Conservation (phyloP, 2,113 vertebrate genomes). For the Sterna hirundo region DNA sequence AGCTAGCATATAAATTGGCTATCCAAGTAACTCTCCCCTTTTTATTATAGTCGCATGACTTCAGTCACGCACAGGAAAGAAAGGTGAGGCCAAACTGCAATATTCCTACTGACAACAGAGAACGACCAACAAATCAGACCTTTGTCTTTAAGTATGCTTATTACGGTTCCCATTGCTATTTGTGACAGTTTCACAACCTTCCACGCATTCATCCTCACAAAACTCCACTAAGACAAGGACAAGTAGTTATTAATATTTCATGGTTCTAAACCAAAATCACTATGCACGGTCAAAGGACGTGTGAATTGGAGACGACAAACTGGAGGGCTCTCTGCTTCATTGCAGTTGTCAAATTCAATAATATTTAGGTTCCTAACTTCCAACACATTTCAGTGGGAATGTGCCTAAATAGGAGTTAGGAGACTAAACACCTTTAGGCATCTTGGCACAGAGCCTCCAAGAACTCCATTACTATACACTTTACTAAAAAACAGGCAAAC, state of each 20-base stretch:
- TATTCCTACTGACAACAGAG: fast-evolving
- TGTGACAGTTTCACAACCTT: neutral
- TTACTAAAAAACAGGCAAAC: neutral
- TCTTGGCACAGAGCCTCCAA: neutral
- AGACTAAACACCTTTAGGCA: conserved; percentile 8
- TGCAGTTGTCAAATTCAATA: neutral
- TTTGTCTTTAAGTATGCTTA: neutral
- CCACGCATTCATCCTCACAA: neutral
- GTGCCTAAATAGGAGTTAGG: neutral
- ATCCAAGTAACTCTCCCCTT: neutral
- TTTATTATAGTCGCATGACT: neutral
- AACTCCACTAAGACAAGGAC: neutral
- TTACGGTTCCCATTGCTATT: neutral
- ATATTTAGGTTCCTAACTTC: neutral
- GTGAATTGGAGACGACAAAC: neutral
- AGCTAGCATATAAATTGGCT: neutral
- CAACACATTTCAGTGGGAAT: neutral
- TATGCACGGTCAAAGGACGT: neutral
- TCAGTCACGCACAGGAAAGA: neutral
- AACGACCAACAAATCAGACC: neutral
- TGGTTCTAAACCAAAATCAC: neutral
- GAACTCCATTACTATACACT: neutral
- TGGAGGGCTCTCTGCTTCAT: neutral
- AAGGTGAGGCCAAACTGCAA: neutral
- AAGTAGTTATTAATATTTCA: neutral